Conservation (phyloP, 2,888 invertebrate species). For the Catocala fraxini region DNA sequence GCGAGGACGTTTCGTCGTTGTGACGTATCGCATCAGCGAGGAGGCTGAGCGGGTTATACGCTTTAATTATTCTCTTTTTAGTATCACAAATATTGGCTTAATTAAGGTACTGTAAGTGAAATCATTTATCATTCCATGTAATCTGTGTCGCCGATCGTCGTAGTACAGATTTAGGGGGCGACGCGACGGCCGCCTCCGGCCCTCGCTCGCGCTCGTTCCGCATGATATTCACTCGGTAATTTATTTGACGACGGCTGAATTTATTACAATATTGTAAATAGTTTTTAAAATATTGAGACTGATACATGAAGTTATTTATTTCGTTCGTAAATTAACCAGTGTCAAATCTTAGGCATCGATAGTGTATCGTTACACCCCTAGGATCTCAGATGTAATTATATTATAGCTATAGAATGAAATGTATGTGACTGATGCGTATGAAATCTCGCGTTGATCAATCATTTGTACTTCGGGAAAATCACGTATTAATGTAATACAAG, state of each 20-base stretch:
- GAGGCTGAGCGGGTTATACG: slow-evolving; percentile 61
- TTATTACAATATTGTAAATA: slow-evolving; percentile 83
- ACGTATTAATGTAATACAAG: slow-evolving; percentile 50
- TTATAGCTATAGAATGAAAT: slow-evolving; percentile 57
- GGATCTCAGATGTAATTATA: slow-evolving; percentile 75
- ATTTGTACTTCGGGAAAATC: slow-evolving; percentile 41
- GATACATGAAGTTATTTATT: slow-evolving; percentile 86
- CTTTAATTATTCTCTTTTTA: slow-evolving; percentile 68
- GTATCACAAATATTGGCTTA: slow-evolving; percentile 67
- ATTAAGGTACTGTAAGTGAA: slow-evolving; percentile 63
- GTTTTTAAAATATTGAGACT: slow-evolving; percentile 85
- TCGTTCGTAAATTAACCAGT: slow-evolving; percentile 83
- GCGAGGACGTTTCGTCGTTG: too few species aligned
- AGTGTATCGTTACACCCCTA: slow-evolving; percentile 69
- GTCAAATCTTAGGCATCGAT: slow-evolving; percentile 80
- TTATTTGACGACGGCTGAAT: slow-evolving; percentile 73
- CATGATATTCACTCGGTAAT: slow-evolving; percentile 53
- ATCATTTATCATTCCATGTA: slow-evolving; percentile 74
- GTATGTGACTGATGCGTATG: slow-evolving; percentile 49
- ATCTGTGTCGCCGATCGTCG: slow-evolving; percentile 49
- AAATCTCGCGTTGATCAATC: slow-evolving; percentile 49
- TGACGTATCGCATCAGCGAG: slow-evolving; percentile 37
- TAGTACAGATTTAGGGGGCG: neutral
- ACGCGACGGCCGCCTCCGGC: neutral
- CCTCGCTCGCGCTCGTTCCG: slow-evolving; percentile 27